Evolutionary conservation across 2,797 vertebrate species (phyloP).

Genomic region (Setipinna tenuifilis): DNA sequence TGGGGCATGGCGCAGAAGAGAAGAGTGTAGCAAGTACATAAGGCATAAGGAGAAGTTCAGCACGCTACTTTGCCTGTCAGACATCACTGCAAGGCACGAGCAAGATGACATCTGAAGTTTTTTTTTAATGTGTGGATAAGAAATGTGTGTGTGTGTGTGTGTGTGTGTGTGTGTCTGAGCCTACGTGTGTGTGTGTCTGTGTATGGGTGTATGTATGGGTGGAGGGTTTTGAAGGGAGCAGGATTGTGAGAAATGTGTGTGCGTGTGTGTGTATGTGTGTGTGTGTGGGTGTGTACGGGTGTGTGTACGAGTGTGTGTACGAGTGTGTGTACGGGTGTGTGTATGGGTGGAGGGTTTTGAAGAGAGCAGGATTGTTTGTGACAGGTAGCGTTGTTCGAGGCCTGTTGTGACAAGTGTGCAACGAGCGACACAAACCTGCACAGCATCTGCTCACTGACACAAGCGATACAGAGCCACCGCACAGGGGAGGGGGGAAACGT

Average conservation of each 20-base stretch:
- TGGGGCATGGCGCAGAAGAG: no score
- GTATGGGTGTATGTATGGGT: background rate
- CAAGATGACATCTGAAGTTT: background rate
- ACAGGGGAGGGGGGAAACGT: background rate
- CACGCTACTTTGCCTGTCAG: background rate
- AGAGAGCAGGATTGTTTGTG: background rate
- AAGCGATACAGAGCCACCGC: conserved; percentile 52
- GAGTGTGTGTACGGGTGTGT: background rate
- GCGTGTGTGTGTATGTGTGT: no score
- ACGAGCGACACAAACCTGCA: background rate
- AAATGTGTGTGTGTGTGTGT: background rate
- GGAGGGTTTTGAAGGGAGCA: background rate
- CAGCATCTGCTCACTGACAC: conserved; percentile 65
- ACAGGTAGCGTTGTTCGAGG: background rate
- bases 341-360: background rate
- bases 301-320: no score
- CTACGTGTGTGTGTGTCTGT: conserved; percentile 38
- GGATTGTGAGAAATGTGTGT: no score
- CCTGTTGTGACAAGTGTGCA: conserved; percentile 17
- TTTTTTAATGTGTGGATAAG: background rate
- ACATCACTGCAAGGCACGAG: background rate
- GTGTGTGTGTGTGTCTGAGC: conserved; percentile 13
- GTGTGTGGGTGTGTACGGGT: no score
- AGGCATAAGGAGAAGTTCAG: background rate
- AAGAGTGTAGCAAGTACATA: background rate